Evolutionary conservation across 2,113 vertebrate genomes (phyloP), one percentile per base, ranked within the genome.

Genomic region (Bombycilla garrulus): DNA sequence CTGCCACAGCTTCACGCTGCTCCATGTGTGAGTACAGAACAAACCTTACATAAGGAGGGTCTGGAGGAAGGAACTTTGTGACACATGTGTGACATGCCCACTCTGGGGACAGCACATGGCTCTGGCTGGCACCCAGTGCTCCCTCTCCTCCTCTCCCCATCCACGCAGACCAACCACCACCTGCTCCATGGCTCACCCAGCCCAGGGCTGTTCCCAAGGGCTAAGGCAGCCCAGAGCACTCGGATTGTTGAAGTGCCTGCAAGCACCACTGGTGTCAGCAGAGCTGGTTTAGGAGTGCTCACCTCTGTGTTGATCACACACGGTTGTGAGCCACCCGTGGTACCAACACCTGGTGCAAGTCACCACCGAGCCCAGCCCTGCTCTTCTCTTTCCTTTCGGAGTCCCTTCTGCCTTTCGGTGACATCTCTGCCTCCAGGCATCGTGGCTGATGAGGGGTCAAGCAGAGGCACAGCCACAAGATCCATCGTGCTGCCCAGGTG

Each of bases 231-330:
- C 40, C 65, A 47, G 54, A 13, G 54, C 14, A 60, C 3, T 5
- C 0, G 0, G 16, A 23, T 18, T 50, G 53, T 5, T 66, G 13
- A 28, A 66, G 18, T 15, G 33, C 18, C 61, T 65, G 31, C 17
- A 33, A 35, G 33, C 54, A 35, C 2, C 3, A 1, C 20, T 42
- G 44, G 54, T 45, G 79, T 22, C 11, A 3, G 0, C 0, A 72
- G 42, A 24, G 47, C 44, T 81, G 48, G 6, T 31, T 67, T 5
- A 77, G 48, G 44, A 78, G 40, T 70, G 56, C 25, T n/a, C 1
- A 2, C 1, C 0, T 28, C 48, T 38, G 36, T 3, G 58, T 20
- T 0, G 2, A 22, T 20, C 60, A 50, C 4, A 7, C 8, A 0
- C 6, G 45, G 60, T 36, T 12, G 36, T 2, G 8, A 38, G 35